These are phyloP conservation scores for Hylomyscus alleni DNA, from an alignment of 2,797 vertebrate genomes.

Conservation along the genomic window DNA sequence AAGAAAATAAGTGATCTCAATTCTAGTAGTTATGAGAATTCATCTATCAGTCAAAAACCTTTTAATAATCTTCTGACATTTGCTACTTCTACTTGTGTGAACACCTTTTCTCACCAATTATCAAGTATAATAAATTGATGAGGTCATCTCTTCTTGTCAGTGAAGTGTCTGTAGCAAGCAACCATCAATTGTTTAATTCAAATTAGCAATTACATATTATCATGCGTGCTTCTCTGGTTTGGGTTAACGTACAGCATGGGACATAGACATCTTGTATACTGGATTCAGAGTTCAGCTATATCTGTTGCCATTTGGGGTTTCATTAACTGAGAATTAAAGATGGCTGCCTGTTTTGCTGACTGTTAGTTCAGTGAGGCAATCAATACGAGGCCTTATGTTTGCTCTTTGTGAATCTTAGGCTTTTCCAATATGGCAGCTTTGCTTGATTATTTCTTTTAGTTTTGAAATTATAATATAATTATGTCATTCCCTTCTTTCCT, in stretches of 20 bases:
- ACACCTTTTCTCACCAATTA: slow-evolving; percentile 25
- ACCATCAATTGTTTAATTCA: background rate
- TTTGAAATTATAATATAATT: background rate
- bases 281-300: background rate
- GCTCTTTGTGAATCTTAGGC: background rate
- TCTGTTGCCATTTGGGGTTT: background rate
- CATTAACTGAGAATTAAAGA: background rate
- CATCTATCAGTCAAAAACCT: background rate
- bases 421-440: background rate
- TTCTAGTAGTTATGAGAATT: slow-evolving; percentile 38
- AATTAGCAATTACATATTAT: slow-evolving; percentile 23
- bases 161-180: slow-evolving; percentile 3
- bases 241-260: background rate
- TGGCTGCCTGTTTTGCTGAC: background rate
- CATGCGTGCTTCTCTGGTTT: background rate
- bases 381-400: background rate
- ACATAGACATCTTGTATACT: background rate
- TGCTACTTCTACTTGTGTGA: slow-evolving; percentile 41
- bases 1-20: background rate
- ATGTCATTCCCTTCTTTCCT: background rate
- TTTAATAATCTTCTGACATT: slow-evolving; percentile 41
- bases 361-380: background rate
- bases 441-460: background rate
- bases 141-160: background rate
- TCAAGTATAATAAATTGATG: background rate